Evolutionary conservation across 2,888 invertebrate genomes (phyloP).

Genomic region (Drosophila merina): DNA sequence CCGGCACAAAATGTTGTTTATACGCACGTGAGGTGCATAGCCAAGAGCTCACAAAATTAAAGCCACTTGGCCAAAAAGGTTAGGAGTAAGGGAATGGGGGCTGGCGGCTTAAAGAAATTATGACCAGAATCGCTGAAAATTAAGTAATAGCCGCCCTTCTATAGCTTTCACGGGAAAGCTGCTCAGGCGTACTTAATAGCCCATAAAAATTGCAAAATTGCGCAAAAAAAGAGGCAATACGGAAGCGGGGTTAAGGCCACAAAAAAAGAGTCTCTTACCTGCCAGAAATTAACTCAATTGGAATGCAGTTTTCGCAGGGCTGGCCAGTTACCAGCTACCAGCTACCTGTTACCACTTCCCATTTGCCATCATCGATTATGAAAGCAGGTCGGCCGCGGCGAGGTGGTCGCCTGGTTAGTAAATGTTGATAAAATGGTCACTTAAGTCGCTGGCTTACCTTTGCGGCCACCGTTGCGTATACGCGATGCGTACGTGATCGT

Average conservation of each 20-base stretch:
- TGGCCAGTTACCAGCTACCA: conserved; percentile 2
- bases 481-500: conserved; percentile 75
- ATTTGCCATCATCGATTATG: conserved; percentile 18
- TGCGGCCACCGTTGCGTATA: conserved; percentile 58
- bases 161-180: not conserved
- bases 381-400: conserved; percentile 11
- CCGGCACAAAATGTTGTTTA: conserved; percentile 67
- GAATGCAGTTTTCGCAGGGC: conserved; percentile 40
- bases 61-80: not conserved
- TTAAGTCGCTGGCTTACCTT: conserved; percentile 23
- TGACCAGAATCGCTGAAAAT: not conserved
- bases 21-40: conserved; percentile 58
- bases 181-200: not conserved
- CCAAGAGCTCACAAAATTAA: not conserved
- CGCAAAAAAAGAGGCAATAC: conserved; percentile 12
- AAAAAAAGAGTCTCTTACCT: not conserved
- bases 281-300: conserved; percentile 51
- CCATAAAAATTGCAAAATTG: not conserved
- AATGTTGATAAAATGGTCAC: conserved; percentile 21
- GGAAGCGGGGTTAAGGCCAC: conserved; percentile 65
- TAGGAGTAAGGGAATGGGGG: too few relatives aligned
- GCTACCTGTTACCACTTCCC: not conserved
- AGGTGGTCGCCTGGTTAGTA: conserved; percentile 11
- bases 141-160: not conserved
- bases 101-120: not conserved